These are phyloP conservation scores for Hippocampus barbouri DNA, from an alignment of 2,113 vertebrate species.

Conservation along the genomic window DNA sequence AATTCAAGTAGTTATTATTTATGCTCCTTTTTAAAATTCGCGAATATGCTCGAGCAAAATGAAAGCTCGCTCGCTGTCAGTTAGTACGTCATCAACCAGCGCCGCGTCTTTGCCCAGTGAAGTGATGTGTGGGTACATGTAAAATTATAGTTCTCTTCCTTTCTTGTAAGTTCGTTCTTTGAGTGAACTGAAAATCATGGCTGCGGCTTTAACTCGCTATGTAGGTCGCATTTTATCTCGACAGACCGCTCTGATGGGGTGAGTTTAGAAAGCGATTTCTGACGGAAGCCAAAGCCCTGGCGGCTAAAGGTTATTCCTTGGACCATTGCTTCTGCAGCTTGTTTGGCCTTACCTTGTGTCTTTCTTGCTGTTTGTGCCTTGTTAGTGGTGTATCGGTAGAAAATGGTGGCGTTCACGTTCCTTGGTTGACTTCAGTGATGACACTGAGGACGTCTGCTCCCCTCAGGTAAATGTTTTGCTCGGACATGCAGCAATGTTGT, in stretches of 20 bases:
- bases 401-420: constrained; percentile 51
- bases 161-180: not conserved
- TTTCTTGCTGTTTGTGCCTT: constrained; percentile 10
- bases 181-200: constrained; percentile 46
- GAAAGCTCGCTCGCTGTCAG: not conserved
- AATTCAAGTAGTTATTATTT: not conserved
- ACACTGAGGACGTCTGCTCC: constrained; percentile 75
- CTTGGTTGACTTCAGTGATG: constrained; percentile 77
- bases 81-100: constrained; percentile 46
- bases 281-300: not conserved
- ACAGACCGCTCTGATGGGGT: constrained; percentile 43
- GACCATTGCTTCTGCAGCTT: not conserved
- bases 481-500: too few relatives aligned
- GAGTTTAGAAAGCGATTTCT: constrained; percentile 12
- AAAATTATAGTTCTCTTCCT: not conserved
- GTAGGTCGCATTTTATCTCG: constrained; percentile 42
- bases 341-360: not conserved
- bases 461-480: constrained; percentile 70
- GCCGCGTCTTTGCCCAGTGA: not conserved
- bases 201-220: constrained; percentile 30
- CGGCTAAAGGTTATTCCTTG: constrained; percentile 34
- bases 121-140: constrained; percentile 8
- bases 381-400: constrained; percentile 63
- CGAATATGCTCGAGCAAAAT: constrained; percentile 36
- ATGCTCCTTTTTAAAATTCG: not conserved